These are phyloP conservation scores for Panzeria rudis DNA, from an alignment of 2,888 invertebrate genomes.

Conservation along the genomic window DNA sequence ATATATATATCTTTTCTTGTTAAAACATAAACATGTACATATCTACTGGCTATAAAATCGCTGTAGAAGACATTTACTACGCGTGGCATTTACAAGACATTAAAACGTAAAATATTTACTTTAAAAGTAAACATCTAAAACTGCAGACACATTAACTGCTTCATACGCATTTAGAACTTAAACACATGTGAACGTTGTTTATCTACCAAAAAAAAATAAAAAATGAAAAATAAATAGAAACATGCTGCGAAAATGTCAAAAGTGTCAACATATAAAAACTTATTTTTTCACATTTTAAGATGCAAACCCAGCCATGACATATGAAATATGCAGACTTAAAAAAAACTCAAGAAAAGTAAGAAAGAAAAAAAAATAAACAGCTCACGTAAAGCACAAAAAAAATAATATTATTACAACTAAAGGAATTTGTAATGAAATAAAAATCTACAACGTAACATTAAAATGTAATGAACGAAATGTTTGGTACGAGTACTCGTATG, in stretches of 20 bases:
- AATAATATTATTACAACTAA: slow-evolving; percentile 48
- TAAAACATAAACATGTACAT: slow-evolving; percentile 43
- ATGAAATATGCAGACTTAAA: slow-evolving; percentile 56
- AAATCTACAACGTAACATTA: slow-evolving; percentile 56
- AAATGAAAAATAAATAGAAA: neutral
- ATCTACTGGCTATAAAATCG: slow-evolving; percentile 47
- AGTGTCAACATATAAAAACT: slow-evolving; percentile 70
- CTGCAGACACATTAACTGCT: slow-evolving; percentile 32
- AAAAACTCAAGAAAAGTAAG: neutral
- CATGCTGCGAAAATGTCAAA: slow-evolving; percentile 72
- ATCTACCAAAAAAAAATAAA: neutral
- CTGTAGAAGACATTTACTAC: slow-evolving; percentile 64
- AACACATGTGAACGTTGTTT: slow-evolving; percentile 43
- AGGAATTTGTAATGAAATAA: slow-evolving; percentile 68
- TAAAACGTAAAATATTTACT: slow-evolving; percentile 72
- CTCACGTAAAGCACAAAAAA: slow-evolving; percentile 6
- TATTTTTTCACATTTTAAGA: slow-evolving; percentile 32
- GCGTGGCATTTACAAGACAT: slow-evolving; percentile 72
- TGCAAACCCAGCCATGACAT: slow-evolving; percentile 38
- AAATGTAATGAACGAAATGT: slow-evolving; percentile 39
- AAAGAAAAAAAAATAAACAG: neutral
- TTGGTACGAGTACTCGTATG: slow-evolving; percentile 17
- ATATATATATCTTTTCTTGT: slow-evolving; percentile 12
- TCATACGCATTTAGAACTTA: slow-evolving; percentile 46
- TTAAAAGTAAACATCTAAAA: slow-evolving; percentile 62